Percentiles rank a stretch among this genome's conserved stretches.
Conservation (phyloP, 2,888 invertebrate species). For the Toxonevra muliebris region DNA sequence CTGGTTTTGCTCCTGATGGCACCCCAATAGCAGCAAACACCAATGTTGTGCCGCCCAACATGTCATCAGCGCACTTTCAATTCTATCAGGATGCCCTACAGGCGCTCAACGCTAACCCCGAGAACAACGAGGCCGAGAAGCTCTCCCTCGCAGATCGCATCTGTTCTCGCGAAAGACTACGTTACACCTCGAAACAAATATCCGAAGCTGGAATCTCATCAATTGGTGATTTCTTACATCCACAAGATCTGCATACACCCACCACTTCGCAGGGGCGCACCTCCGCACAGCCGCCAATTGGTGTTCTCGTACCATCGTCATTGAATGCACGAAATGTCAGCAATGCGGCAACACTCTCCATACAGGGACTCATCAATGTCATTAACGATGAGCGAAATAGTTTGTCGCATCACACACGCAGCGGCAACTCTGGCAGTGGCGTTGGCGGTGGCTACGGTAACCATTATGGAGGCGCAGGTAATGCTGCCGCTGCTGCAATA, state of each 20-base stretch:
- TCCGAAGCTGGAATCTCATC: constrained; percentile 51
- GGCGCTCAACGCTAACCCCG: constrained; percentile 49
- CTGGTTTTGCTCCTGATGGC: constrained; percentile 46
- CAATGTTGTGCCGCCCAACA: constrained; percentile 48
- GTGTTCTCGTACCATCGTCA: constrained; percentile 46
- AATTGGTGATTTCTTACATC: constrained; percentile 37
- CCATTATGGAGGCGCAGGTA: neutral
- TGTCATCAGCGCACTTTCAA: constrained; percentile 57
- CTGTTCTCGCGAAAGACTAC: constrained; percentile 52
- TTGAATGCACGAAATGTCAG: constrained; percentile 41
- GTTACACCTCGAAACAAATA: constrained; percentile 53
- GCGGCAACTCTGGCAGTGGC: constrained; percentile 14
- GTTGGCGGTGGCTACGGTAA: constrained; percentile 30
- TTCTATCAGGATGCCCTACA: constrained; percentile 60
- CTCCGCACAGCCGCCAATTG: constrained; percentile 39
- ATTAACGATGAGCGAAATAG: constrained; percentile 51
- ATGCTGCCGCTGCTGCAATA: constrained; percentile 46
- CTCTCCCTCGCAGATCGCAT: constrained; percentile 55
- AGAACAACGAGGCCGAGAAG: constrained; percentile 47
- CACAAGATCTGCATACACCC: constrained; percentile 35
- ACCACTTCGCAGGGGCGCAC: constrained; percentile 18
- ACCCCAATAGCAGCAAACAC: constrained; percentile 42
- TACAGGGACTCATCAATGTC: constrained; percentile 57
- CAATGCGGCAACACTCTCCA: constrained; percentile 50
- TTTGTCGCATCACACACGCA: constrained; percentile 12